Conservation (phyloP, 2,888 invertebrate species). For the Melinopterus prodromus region DNA sequence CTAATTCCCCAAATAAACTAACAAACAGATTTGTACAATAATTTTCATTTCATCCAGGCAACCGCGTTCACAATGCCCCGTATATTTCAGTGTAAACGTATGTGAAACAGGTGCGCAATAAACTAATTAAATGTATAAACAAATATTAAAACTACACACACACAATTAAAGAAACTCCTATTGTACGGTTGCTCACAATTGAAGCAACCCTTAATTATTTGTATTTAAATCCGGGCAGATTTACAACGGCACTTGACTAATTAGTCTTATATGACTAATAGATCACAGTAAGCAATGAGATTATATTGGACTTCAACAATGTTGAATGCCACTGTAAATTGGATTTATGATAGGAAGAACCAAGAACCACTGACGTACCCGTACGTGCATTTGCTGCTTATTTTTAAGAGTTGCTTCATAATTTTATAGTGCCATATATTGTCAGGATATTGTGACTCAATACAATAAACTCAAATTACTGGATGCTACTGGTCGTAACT, state of each 20-base stretch:
- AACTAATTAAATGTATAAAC: background rate
- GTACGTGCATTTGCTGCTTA: background rate
- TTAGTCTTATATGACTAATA: background rate
- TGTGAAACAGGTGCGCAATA: background rate
- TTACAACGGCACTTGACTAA: background rate
- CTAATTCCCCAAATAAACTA: background rate
- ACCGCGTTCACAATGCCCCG: background rate
- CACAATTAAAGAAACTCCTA: background rate
- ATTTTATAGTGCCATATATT: too few species aligned
- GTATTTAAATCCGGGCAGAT: background rate
- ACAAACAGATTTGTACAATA: background rate
- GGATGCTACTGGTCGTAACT: too few species aligned
- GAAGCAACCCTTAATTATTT: background rate
- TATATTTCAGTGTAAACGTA: background rate
- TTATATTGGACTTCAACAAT: background rate
- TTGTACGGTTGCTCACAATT: background rate
- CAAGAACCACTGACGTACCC: background rate
- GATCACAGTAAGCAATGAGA: background rate
- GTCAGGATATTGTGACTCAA: too few species aligned
- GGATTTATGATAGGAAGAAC: background rate
- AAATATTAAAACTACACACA: background rate
- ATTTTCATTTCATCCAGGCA: background rate
- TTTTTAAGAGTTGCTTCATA: background rate
- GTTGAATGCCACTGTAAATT: background rate
- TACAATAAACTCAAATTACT: too few species aligned